Conservation (phyloP, 30 jellyfish, hydroid and myxozoan species). For the Chrysaora quinquecirrha region DNA sequence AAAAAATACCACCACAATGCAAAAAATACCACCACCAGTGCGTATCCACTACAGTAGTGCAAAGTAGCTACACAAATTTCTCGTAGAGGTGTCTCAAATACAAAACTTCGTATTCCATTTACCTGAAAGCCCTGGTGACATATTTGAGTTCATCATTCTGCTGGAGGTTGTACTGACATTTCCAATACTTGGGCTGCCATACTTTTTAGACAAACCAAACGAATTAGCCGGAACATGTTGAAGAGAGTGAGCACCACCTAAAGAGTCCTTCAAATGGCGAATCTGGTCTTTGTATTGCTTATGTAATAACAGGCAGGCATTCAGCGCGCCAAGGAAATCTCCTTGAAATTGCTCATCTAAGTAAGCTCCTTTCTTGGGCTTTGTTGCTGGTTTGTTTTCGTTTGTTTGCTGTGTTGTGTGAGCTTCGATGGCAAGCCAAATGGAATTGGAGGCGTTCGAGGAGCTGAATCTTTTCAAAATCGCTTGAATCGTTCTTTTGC, state of each 20-base stretch:
- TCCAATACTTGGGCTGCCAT: conserved; percentile 55
- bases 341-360: conserved; percentile 2
- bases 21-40: too few species aligned
- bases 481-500: conserved; percentile 46
- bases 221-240: conserved; percentile 60
- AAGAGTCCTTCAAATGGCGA: conserved; percentile 69
- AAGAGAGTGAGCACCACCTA: conserved; percentile 73
- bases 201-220: conserved; percentile 33
- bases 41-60: too few species aligned
- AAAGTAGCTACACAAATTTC: too few species aligned
- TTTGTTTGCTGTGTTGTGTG: conserved; percentile 12
- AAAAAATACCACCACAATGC: too few species aligned
- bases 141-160: conserved; percentile 22
- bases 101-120: too few species aligned
- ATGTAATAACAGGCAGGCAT: conserved; percentile 51
- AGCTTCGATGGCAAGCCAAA: conserved; percentile 53
- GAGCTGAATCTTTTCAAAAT: conserved; percentile 12
- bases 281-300: conserved; percentile 71
- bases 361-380: conserved; percentile 35
- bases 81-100: too few species aligned
- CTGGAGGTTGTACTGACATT: conserved; percentile 34
- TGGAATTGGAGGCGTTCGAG: not conserved
- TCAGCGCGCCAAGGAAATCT: conserved; percentile 38
- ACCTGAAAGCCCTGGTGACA: conserved; percentile 48
- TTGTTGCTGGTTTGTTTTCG: conserved; percentile 7